Evolutionary conservation across 2,888 invertebrate genomes (phyloP).

Genomic region (Agapostemon virescens): DNA sequence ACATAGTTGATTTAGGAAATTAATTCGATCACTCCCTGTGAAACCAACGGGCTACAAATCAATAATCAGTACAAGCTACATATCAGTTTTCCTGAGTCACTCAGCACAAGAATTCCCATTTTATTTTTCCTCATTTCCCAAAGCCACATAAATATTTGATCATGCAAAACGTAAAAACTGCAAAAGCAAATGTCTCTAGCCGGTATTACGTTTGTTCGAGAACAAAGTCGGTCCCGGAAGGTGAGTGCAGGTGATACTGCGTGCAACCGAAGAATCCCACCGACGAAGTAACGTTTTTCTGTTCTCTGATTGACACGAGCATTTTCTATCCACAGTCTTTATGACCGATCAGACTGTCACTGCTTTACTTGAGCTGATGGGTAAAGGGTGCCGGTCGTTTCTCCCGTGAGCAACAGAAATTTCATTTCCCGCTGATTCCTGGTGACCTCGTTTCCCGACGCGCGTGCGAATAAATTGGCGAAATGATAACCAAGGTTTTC

Average conservation of each 20-base stretch:
- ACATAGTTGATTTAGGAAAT: no score
- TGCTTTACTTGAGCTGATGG: constrained; percentile 18
- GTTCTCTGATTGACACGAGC: constrained; percentile 33
- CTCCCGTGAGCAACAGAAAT: constrained; percentile 21
- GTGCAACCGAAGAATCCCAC: constrained; percentile 15
- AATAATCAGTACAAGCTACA: no score
- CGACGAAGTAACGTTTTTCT: constrained; percentile 31
- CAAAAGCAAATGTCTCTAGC: background rate
- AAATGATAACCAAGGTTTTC: constrained; percentile 1
- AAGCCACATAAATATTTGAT: background rate
- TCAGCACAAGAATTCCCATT: background rate
- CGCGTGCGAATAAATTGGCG: constrained; percentile 34
- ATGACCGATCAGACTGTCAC: constrained; percentile 37
- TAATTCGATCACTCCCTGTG: no score
- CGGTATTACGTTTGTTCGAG: constrained; percentile 9
- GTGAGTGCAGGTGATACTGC: constrained; percentile 11
- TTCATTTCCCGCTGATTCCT: constrained; percentile 48
- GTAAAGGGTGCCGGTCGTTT: constrained; percentile 21
- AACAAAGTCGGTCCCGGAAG: constrained; percentile 13
- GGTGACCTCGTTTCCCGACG: constrained; percentile 28
- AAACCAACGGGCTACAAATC: no score
- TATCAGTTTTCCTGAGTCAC: no score
- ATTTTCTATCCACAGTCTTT: constrained; percentile 35
- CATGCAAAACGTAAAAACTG: no score
- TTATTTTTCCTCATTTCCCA: constrained; percentile 1